A percentile compares a stretch with the other conserved stretches of the same genome.
Evolutionary conservation across 2,797 vertebrate genomes (phyloP).

Genomic region (Cheracebus regulus): DNA sequence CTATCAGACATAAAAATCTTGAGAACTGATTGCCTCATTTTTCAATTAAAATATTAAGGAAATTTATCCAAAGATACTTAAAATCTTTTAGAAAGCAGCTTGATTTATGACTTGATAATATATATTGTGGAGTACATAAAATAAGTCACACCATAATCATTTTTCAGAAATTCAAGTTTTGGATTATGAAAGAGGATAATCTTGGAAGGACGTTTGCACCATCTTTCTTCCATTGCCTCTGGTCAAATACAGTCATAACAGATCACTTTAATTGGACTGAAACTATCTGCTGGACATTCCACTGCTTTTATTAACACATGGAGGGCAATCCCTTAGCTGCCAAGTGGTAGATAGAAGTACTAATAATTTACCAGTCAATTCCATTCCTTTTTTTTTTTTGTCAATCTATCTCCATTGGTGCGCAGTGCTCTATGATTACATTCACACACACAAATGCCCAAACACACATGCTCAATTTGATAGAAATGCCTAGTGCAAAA

Average conservation of each 20-base stretch:
- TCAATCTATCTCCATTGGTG: conserved; percentile 29
- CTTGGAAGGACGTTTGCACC: conserved; percentile 47
- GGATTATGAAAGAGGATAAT: conserved; percentile 43
- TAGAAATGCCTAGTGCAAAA: neutral
- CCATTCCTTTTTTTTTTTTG: neutral
- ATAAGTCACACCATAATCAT: conserved; percentile 15
- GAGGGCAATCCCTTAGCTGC: conserved; percentile 42
- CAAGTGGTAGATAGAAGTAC: conserved; percentile 12
- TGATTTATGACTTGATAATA: conserved; percentile 51
- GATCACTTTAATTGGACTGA: conserved; percentile 69
- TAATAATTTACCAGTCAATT: conserved; percentile 49
- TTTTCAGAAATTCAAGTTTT: conserved; percentile 53
- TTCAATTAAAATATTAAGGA: conserved; percentile 63
- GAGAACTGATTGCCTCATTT: neutral
- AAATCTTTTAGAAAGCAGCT: conserved; percentile 20
- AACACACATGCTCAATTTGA: neutral
- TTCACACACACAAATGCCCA: neutral
- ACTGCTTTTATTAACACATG: neutral
- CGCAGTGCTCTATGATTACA: neutral
- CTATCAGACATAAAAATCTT: conserved; percentile 42
- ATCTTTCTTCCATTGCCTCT: conserved; percentile 58
- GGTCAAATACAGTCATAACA: conserved; percentile 59
- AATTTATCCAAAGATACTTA: conserved; percentile 41
- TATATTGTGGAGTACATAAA: conserved; percentile 41
- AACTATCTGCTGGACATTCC: conserved; percentile 53